These are phyloP conservation scores for Nomada ferruginata DNA, from an alignment of 2,888 invertebrate species.

Conservation along the genomic window DNA sequence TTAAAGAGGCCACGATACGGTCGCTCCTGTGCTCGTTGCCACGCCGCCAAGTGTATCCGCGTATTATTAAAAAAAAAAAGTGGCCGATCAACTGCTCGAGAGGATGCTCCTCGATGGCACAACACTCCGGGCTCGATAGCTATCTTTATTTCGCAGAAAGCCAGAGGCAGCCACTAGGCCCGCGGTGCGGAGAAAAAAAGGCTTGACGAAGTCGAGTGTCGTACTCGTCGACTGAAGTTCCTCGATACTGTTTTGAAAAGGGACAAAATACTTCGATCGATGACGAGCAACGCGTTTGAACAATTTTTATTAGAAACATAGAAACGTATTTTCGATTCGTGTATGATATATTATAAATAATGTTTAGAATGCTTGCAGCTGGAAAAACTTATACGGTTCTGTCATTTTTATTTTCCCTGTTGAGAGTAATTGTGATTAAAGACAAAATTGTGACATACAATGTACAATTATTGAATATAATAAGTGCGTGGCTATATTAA, in stretches of 20 bases:
- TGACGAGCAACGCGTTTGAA: constrained; percentile 1
- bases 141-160: constrained; percentile 59
- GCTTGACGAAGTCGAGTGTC: constrained; percentile 51
- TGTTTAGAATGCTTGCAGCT: no score
- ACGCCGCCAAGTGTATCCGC: constrained; percentile 15
- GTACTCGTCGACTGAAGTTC: constrained; percentile 43
- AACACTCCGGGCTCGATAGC: constrained; percentile 53
- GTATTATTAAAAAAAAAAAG: constrained; percentile 49
- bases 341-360: not conserved
- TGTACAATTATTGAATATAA: no score
- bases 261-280: not conserved
- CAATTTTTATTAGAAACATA: not conserved
- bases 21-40: not conserved
- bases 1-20: constrained; percentile 26
- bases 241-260: constrained; percentile 55
- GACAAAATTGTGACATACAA: no score
- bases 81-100: constrained; percentile 53
- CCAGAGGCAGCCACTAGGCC: constrained; percentile 20
- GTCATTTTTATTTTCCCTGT: no score
- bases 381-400: no score
- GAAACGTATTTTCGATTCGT: not conserved
- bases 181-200: constrained; percentile 25
- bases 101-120: constrained; percentile 53
- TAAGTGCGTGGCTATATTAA: no score
- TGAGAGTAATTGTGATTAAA: no score